Evolutionary conservation across 2,888 invertebrate species (phyloP).

Genomic region (Platerodrilus igneus): DNA sequence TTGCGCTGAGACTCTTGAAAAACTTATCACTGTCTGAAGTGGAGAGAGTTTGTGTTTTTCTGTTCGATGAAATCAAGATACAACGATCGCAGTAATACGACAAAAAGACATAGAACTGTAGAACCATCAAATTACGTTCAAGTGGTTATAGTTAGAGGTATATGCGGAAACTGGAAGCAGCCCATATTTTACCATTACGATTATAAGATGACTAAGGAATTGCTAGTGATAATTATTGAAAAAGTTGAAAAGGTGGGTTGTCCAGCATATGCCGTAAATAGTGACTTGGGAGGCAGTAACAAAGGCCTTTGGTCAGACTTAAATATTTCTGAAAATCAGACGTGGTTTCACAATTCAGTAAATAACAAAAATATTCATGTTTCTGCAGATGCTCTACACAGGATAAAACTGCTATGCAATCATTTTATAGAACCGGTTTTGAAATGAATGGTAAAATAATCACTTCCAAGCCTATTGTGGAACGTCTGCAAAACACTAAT

Average conservation of each 20-base stretch:
- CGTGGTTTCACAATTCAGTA: slow-evolving; percentile 9
- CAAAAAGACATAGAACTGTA: slow-evolving; percentile 8
- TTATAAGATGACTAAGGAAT: slow-evolving; percentile 21
- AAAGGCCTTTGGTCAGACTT: slow-evolving; percentile 17
- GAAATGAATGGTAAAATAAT: slow-evolving; percentile 20
- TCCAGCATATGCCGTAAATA: slow-evolving; percentile 20
- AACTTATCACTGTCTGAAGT: background rate
- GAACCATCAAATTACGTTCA: slow-evolving; percentile 19
- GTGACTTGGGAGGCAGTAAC: slow-evolving; percentile 26
- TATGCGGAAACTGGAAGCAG: slow-evolving; percentile 26
- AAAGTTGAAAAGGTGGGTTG: slow-evolving; percentile 10
- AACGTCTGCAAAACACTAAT: slow-evolving; percentile 13
- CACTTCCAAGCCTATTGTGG: slow-evolving; percentile 22
- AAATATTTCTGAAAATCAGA: background rate
- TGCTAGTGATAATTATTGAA: slow-evolving; percentile 17
- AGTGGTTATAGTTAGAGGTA: slow-evolving; percentile 21
- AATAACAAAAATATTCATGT: slow-evolving; percentile 22
- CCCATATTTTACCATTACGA: slow-evolving; percentile 27
- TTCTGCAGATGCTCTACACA: slow-evolving; percentile 29
- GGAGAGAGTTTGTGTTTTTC: slow-evolving; percentile 1
- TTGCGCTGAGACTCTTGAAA: slow-evolving; percentile 1
- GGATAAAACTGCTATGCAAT: too few relatives aligned
- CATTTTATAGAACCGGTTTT: slow-evolving; percentile 28
- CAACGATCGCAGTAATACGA: background rate
- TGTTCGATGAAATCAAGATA: slow-evolving; percentile 10